These are phyloP conservation scores for Thunnus thynnus DNA, from an alignment of 2,113 vertebrate species.

Conservation along the genomic window DNA sequence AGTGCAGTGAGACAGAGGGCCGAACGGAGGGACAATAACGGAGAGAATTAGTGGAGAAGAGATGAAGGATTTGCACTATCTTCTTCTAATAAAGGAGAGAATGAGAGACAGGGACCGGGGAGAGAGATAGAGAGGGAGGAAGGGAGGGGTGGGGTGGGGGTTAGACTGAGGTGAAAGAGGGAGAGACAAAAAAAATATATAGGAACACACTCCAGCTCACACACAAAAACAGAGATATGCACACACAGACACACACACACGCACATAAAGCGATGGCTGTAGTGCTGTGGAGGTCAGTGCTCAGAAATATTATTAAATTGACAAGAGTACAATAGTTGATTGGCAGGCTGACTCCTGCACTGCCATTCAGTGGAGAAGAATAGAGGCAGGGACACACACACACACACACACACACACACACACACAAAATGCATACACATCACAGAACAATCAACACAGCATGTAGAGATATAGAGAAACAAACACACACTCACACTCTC, in stretches of 20 bases:
- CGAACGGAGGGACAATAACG: conserved; percentile 71
- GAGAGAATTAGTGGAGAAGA: conserved; percentile 79
- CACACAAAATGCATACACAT: conserved; percentile 46
- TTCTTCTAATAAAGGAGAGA: conserved; percentile 85
- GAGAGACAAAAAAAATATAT: conserved; percentile 73
- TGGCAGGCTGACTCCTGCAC: conserved; percentile 73
- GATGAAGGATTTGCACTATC: conserved; percentile 85
- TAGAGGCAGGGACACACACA: conserved; percentile 38
- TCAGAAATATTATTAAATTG: conserved; percentile 82
- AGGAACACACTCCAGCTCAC: conserved; percentile 51
- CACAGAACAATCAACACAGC: conserved; percentile 68
- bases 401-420: conserved; percentile 50
- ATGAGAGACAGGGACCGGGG: conserved; percentile 78
- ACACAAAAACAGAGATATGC: conserved; percentile 46
- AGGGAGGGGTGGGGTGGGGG: conserved; percentile 46
- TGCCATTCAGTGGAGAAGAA: conserved; percentile 73
- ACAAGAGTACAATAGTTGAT: conserved; percentile 80
- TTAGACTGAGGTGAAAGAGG: conserved; percentile 73
- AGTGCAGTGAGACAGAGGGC: conserved; percentile 52
- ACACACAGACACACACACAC: conserved; percentile 27
- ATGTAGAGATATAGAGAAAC: conserved; percentile 32
- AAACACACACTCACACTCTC: conserved; percentile 9
- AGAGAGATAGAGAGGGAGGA: conserved; percentile 43
- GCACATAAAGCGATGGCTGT: conserved; percentile 45
- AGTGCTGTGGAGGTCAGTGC: conserved; percentile 71